phyloP scores from a whole-genome alignment of 2,888 invertebrate genomes.

The Germaria angustata region DNA sequence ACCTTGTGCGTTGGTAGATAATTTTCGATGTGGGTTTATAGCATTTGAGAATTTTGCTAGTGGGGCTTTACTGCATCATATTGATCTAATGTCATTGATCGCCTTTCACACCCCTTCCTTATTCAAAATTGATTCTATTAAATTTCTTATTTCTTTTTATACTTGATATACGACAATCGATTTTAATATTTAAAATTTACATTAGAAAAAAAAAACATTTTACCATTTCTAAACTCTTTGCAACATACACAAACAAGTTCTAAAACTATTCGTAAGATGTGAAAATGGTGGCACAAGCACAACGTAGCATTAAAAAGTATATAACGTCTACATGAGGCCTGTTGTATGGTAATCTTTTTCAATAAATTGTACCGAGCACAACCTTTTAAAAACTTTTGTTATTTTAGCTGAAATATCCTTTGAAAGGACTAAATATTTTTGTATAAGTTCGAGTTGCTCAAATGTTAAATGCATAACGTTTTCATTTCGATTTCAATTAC shows the following conservation, averaged over 20 bases:
- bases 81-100: no score
- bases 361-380: background rate
- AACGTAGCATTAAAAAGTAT: conserved; percentile 2
- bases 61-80: no score
- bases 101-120: no score
- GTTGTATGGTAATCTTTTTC: conserved; percentile 3
- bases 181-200: no score
- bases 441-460: background rate
- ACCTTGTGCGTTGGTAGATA: no score
- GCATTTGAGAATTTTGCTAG: no score
- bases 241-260: background rate
- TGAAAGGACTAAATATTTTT: background rate
- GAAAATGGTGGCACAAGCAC: background rate
- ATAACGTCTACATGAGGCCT: no score
- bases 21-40: no score
- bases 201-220: background rate
- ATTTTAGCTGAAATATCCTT: conserved; percentile 10
- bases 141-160: no score
- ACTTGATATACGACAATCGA: no score
- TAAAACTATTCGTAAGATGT: background rate
- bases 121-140: no score
- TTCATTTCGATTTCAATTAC: conserved; percentile 22
- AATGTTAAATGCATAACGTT: conserved; percentile 5
- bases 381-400: conserved; percentile 21
- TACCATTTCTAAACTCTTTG: background rate